Evolutionary conservation across 2,888 invertebrate species (phyloP), one percentile per base, ranked within the genome.

Genomic region (Galeopsomyia nigrocyanea): DNA sequence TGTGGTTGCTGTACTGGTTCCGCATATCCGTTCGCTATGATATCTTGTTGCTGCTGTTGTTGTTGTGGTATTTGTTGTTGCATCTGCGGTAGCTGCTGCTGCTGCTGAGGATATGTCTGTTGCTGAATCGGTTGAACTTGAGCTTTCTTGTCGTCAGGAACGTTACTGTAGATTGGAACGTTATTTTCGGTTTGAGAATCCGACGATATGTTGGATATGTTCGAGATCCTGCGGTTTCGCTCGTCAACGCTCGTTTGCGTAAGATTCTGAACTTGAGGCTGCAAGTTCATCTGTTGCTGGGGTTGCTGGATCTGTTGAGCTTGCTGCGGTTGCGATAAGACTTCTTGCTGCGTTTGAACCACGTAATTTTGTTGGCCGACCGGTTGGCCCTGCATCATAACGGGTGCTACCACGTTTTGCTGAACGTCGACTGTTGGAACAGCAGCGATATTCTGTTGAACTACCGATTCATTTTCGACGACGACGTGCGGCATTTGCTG

Each of bases 171-270:
- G 62, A 26, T 26, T 3, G 26, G 5, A 26, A 26, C 26, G 26
- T 26, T 26, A 26, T 61, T 61, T 53, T 19, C 17, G 7, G 17
- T 53, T 22, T 75, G 84, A 0, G 85, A 86, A 69, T 85, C 85
- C 10, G 79, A 79, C 0, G 84, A 84, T 13, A 84, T 75, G 0
- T 80, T 79, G 3, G 84, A 83, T 64, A 84, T 83, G 71, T 82
- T 85, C 0, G 86, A 83, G 19, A 83, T 79, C n/a, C 85, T 81
- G 26, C 86, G 83, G 71, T 83, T 84, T 47, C 84, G 80, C 21
- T 86, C 85, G n/a, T 86, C 86, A 0, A 77, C 67, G 53, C 72
- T 79, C 3, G 78, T 62, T 49, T 82, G 78, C 50, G 83, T 83
- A 31, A 84, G 61, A 70, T 84, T 82, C 17, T 82, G 82, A 13